A percentile compares a stretch with the other conserved stretches of the same genome.
Evolutionary conservation across 2,888 invertebrate species (phyloP).

Genomic region (Rotaria sp.): DNA sequence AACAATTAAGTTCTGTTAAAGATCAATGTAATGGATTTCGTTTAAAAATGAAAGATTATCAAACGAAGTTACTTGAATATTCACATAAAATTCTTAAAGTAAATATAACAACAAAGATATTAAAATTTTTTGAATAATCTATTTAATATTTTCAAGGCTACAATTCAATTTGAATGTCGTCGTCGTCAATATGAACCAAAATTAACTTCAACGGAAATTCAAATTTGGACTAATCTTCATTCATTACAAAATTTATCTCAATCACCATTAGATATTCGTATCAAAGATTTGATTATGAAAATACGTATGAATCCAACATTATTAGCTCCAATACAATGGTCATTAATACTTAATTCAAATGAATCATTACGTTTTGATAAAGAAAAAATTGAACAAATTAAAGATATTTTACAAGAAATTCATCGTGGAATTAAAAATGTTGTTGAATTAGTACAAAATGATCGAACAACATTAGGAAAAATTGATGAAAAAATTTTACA

Average conservation of each 20-base stretch:
- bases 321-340: not conserved
- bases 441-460: constrained; percentile 23
- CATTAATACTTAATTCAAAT: not conserved
- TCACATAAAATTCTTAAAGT: constrained; percentile 24
- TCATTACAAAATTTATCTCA: not conserved
- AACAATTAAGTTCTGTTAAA: not conserved
- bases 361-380: constrained; percentile 13
- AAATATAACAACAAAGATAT: not conserved
- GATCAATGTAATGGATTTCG: constrained; percentile 23
- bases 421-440: constrained; percentile 28
- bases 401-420: constrained; percentile 28
- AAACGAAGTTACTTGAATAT: constrained; percentile 18
- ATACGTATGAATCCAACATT: constrained; percentile 29
- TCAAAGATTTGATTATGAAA: constrained; percentile 27
- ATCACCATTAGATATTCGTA: constrained; percentile 13
- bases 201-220: constrained; percentile 28
- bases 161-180: constrained; percentile 25
- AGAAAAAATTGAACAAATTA: not conserved
- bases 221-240: not conserved
- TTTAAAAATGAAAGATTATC: constrained; percentile 27
- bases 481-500: constrained; percentile 4
- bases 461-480: not conserved
- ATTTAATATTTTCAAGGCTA: not conserved
- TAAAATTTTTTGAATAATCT: not conserved
- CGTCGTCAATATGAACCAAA: constrained; percentile 27